These are phyloP conservation scores for Drosophila elegans DNA, from an alignment of 1,140 invertebrate genomes.

Conservation along the genomic window DNA sequence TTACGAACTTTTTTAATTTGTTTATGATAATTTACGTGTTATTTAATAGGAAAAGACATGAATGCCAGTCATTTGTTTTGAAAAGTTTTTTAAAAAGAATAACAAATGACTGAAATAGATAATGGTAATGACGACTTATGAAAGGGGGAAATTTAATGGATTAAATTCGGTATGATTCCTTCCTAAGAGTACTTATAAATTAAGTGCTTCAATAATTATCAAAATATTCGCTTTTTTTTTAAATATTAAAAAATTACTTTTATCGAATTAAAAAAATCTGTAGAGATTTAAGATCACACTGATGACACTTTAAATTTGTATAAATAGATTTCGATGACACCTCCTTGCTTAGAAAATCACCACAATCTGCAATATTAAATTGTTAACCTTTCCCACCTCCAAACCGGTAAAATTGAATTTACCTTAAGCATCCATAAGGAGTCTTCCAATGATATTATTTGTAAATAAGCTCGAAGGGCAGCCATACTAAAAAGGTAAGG, in stretches of 20 bases:
- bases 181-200: not conserved
- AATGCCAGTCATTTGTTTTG: constrained; percentile 64
- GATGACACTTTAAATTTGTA: too few relatives aligned
- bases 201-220: too few relatives aligned
- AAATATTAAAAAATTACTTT: too few relatives aligned
- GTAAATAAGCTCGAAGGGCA: constrained; percentile 17
- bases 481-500: constrained; percentile 16
- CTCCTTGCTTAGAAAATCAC: not conserved
- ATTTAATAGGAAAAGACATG: constrained; percentile 50
- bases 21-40: constrained; percentile 82
- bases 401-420: constrained; percentile 12
- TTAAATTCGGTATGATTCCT: not conserved
- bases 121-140: constrained; percentile 8
- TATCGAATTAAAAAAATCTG: too few relatives aligned
- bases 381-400: not conserved
- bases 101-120: constrained; percentile 10
- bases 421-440: not conserved
- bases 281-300: too few relatives aligned
- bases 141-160: constrained; percentile 1
- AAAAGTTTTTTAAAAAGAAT: constrained; percentile 2
- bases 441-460: constrained; percentile 56
- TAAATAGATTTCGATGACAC: too few relatives aligned
- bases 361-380: constrained; percentile 3
- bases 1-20: constrained; percentile 83
- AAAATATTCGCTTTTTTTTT: too few relatives aligned